Evolutionary conservation across 92 coral and sea anemone genomes (phyloP), one percentile per base, ranked within the genome.

Genomic region (Siderastrea siderea): DNA sequence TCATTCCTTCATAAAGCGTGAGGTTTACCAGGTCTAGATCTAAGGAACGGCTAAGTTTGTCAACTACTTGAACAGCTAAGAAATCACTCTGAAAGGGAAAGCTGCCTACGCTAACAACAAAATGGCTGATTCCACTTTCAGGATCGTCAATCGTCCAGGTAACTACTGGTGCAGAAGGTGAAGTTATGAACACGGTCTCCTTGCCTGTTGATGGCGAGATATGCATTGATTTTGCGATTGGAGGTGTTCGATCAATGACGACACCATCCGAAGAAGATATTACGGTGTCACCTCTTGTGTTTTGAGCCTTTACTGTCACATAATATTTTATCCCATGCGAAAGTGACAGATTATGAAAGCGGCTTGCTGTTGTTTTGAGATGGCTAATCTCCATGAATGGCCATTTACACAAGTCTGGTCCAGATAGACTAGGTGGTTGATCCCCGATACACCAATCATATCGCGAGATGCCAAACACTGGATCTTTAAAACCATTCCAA

Each of bases 401-500:
- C 93, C 94, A 86, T 48, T 84, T 67, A 69, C 98, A 95, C 45
- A 78, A 47, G 12, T 50, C 64, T 26, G 54, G 48, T 47, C 79
- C 81, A 47, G 94, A 91, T n/a, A 79, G 71, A 13, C 74, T 68
- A 4, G 86, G 88, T 6, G 85, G 92, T 52, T 82, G 89, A 77
- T 88, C 94, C 58, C 93, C 89, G 70, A 93, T 91, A 49, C 99
- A 97, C 99, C 99, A 97, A 57, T 96, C 97, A 61, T 97, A 97
- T 4, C 83, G 63, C 45, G 85, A 76, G 68, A 97, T 74, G 9
- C 95, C 98, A 69, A 79, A 90, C 53, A 94, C 95, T n/a, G 99
- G 99, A 85, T 97, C 99, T 64, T 95, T 76, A 60, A 95, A 97
- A 38, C 98, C 98, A 55, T 87, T 86, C 99, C 99, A 97, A 85